phyloP scores from a whole-genome alignment of 2,797 vertebrate genomes.

The Ispidina lecontei region DNA sequence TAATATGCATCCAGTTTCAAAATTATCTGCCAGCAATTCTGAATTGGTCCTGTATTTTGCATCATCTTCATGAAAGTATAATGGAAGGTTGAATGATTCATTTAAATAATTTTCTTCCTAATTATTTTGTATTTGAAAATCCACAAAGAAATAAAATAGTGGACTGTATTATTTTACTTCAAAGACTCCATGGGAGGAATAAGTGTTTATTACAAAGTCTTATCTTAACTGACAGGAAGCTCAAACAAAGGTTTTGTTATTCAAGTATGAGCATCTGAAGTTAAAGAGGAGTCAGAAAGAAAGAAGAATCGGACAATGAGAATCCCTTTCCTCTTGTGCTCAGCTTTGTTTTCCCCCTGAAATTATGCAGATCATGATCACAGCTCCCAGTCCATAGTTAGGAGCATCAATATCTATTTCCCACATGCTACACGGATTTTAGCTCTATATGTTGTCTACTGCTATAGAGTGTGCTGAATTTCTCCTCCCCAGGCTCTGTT shows the following conservation, averaged over 20 bases:
- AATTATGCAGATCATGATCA: background rate
- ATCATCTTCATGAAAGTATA: conserved; percentile 33
- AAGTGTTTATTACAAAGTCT: background rate
- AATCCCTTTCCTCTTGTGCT: background rate
- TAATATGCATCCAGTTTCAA: background rate
- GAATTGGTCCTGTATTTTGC: background rate
- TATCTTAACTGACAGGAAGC: conserved; percentile 6
- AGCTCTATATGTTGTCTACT: background rate
- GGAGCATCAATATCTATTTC: background rate
- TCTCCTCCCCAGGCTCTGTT: background rate
- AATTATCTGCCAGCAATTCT: background rate
- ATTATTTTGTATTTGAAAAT: conserved; percentile 1
- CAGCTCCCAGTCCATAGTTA: background rate
- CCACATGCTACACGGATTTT: background rate
- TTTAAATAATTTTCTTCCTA: conserved; percentile 24
- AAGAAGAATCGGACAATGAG: background rate
- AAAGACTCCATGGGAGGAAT: background rate
- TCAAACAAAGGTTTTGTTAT: conserved; percentile 1
- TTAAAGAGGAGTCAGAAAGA: background rate
- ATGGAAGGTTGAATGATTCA: background rate
- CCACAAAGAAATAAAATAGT: background rate
- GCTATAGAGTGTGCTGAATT: background rate
- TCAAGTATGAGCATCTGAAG: background rate
- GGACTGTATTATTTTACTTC: conserved; percentile 4
- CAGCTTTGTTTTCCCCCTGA: background rate